phyloP scores from a whole-genome alignment of 2,797 vertebrate genomes.

The Scyliorhinus canicula region DNA sequence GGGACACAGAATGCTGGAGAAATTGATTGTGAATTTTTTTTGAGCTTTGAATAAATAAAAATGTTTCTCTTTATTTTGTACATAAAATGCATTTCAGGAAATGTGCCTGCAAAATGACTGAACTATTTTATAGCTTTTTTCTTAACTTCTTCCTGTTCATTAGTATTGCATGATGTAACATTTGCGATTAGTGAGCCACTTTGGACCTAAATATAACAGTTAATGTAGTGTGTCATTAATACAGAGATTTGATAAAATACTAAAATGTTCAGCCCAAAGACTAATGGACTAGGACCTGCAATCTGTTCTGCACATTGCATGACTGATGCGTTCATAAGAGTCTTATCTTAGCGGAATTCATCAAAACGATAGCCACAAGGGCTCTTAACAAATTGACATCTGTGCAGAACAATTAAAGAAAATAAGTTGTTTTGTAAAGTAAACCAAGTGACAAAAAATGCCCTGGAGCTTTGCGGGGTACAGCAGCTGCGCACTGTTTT shows the following conservation, averaged over 20 bases:
- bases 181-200: background rate
- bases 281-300: constrained; percentile 44
- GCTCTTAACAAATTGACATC: constrained; percentile 42
- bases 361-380: constrained; percentile 47
- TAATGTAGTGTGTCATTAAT: constrained; percentile 34
- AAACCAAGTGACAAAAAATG: constrained; percentile 45
- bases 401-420: constrained; percentile 49
- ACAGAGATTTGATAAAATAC: constrained; percentile 15
- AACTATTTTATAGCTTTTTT: background rate
- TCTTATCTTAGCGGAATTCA: constrained; percentile 50
- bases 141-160: constrained; percentile 30
- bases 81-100: background rate
- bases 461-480: constrained; percentile 38
- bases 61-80: background rate
- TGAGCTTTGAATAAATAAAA: background rate
- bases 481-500: constrained; percentile 19
- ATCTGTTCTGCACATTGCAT: constrained; percentile 44
- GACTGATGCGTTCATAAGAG: constrained; percentile 43
- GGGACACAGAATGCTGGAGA: background rate
- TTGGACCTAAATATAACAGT: constrained; percentile 30
- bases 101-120: background rate
- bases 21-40: background rate
- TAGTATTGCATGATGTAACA: constrained; percentile 30
- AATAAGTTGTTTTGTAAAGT: constrained; percentile 45
- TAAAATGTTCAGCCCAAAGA: constrained; percentile 42